Evolutionary conservation across 2,797 vertebrate genomes (phyloP).

Genomic region (Eulemur albifrons): DNA sequence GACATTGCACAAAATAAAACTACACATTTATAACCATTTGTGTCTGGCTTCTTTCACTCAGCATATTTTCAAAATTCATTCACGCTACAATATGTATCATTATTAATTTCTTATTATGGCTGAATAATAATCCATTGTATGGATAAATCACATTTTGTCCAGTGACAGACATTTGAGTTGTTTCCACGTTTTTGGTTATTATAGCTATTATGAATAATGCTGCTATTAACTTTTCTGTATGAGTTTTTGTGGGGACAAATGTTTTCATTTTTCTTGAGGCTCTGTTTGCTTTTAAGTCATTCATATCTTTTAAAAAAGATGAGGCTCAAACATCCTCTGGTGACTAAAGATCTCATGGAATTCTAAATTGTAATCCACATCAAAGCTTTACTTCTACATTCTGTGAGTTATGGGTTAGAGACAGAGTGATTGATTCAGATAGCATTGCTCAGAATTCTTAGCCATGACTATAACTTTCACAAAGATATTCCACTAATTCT

Average conservation of each 20-base stretch:
- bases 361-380: not conserved
- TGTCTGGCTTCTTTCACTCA: not conserved
- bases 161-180: not conserved
- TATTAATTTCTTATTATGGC: not conserved
- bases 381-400: not conserved
- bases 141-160: not conserved
- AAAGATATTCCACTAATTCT: not conserved
- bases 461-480: not conserved
- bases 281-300: not conserved
- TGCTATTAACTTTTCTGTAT: not conserved
- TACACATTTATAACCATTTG: not conserved
- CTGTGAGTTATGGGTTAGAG: not conserved
- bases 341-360: not conserved
- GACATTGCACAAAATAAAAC: not conserved
- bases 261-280: not conserved
- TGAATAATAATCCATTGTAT: not conserved
- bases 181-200: not conserved
- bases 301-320: not conserved
- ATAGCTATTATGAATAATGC: not conserved
- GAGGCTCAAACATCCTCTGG: not conserved
- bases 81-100: fast-evolving
- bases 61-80: not conserved
- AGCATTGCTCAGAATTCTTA: not conserved
- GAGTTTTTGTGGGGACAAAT: not conserved
- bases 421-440: not conserved